Evolutionary conservation across 2,888 invertebrate species (phyloP).

Genomic region (Nysson spinosus): DNA sequence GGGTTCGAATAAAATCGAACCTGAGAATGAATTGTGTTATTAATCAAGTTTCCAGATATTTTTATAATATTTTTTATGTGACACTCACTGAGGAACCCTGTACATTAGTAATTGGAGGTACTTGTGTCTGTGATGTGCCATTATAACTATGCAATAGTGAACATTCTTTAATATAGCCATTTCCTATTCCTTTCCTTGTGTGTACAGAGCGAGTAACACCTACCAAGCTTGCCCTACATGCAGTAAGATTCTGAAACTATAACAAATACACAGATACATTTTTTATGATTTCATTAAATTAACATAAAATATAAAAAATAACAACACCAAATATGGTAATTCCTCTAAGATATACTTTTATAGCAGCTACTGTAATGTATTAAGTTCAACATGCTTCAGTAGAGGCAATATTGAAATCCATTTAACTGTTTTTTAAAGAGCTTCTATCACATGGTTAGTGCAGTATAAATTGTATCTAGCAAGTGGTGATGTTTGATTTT

Average conservation of each 20-base stretch:
- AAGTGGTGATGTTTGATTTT: background rate
- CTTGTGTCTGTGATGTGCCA: constrained; percentile 11
- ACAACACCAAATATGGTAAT: too few species aligned
- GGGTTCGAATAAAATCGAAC: constrained; percentile 77
- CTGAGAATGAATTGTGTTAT: constrained; percentile 61
- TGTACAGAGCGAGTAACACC: constrained; percentile 52
- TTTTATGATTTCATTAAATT: too few species aligned
- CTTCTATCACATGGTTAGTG: background rate
- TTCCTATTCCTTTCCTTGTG: constrained; percentile 48
- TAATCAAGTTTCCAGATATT: background rate
- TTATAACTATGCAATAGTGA: constrained; percentile 26
- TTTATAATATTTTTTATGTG: background rate
- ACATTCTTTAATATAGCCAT: constrained; percentile 45
- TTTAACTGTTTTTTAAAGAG: too few species aligned
- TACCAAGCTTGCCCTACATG: constrained; percentile 56
- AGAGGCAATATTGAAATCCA: too few species aligned
- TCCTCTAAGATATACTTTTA: too few species aligned
- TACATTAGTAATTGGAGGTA: constrained; percentile 9
- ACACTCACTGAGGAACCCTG: constrained; percentile 43
- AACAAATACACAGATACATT: too few species aligned
- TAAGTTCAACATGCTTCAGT: too few species aligned
- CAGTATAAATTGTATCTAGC: background rate
- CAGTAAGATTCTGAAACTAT: constrained; percentile 69
- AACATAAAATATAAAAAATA: too few species aligned
- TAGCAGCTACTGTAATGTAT: too few species aligned